Base-by-base conservation (phyloP, 1,140 invertebrate species). In the Zophobas atratus region DNA sequence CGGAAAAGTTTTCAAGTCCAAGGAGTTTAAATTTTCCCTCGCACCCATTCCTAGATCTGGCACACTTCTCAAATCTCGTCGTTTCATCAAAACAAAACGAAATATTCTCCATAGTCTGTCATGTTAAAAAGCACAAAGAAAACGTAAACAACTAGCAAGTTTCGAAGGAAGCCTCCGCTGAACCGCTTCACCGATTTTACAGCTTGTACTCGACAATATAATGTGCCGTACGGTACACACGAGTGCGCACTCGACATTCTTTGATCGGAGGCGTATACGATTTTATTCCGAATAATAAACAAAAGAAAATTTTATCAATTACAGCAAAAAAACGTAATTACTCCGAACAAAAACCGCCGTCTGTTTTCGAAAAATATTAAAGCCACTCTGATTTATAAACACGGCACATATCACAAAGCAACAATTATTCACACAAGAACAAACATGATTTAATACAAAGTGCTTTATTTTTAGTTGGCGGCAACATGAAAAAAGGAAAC, bases 391-490 rank as follows among this genome's bases (percentile, higher is more conserved):
- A 46, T 46, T 46, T 46, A 46, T 46, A 4, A 20, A 20, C 20
- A 20, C 43, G 8, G 8, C 43, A 8, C 3, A 46, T 8, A 46
- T 46, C 43, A 46, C 43, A 46, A 46, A 46, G 43, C 43, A 46
- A 46, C 43, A 46, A 46, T 46, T 46, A 46, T 46, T 46, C 43
- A 46, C 43, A 46, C 43, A 3, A 46, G 43, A 46, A 46, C 43
- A 46, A 46, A 46, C 43, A 4, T 46, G 43, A 46, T 46, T 46
- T 46, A 46, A 46, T 46, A 46, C 43, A 46, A 46, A 46, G 43
- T 46, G 8, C 43, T 46, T 46, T 46, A 46, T 46, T 46, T 46
- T 46, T 46, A 46, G 43, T 46, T 46, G 43, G 43, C 43, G 43
- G 43, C 3, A 3, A 0, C 43, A 46, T 20, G 8, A 46, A 46